Evolutionary conservation across 2,797 vertebrate species (phyloP).

Genomic region (Psittacula echo): DNA sequence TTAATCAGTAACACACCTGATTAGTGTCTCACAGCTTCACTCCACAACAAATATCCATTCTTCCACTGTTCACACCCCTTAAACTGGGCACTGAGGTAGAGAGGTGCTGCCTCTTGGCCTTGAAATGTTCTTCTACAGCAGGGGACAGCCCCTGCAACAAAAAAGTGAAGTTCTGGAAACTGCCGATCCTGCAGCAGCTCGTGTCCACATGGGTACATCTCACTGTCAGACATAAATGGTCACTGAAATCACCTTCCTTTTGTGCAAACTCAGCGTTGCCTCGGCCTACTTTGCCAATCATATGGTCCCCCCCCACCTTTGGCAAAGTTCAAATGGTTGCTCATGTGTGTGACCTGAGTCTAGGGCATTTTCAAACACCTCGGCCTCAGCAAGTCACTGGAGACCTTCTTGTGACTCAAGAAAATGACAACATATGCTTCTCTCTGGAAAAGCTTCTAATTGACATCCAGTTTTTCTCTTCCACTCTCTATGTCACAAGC

Average conservation of each 20-base stretch:
- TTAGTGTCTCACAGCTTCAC: conserved; percentile 10
- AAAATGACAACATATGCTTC: neutral
- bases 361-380: neutral
- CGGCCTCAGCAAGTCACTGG: neutral
- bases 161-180: neutral
- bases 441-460: neutral
- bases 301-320: neutral
- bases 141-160: neutral
- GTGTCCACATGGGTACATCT: neutral
- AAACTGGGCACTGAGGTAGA: neutral
- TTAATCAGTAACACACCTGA: conserved; percentile 73
- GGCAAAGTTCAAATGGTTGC: neutral
- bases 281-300: neutral
- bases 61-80: neutral
- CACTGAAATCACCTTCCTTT: neutral
- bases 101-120: neutral
- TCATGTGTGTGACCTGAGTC: neutral
- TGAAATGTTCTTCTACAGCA: neutral
- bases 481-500: neutral
- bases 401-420: neutral
- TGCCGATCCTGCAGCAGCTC: neutral
- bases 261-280: neutral
- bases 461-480: neutral
- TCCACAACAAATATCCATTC: conserved; percentile 2
- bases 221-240: conserved; percentile 28